Percentiles rank a stretch among this genome's conserved stretches.
These are phyloP conservation scores for Sylvicola fuscatus DNA, from an alignment of 2,888 invertebrate species.

Conservation along the genomic window DNA sequence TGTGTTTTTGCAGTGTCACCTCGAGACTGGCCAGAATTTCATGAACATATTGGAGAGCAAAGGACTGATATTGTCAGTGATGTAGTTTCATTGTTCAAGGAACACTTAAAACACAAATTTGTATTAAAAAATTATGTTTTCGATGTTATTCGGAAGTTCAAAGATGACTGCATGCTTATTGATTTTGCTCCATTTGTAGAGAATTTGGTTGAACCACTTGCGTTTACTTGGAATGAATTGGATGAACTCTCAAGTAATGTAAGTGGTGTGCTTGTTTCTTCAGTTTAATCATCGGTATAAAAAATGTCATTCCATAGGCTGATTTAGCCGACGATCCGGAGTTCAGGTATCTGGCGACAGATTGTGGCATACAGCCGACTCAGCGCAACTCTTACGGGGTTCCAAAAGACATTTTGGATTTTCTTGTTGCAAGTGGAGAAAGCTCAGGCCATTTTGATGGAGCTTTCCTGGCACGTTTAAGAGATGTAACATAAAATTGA, in stretches of 20 bases:
- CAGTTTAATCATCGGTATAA: not conserved
- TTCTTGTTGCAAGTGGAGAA: constrained; percentile 5
- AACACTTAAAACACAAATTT: constrained; percentile 9
- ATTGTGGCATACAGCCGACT: constrained; percentile 10
- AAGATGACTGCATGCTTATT: constrained; percentile 8
- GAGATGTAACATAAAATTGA: no score
- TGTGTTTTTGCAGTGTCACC: constrained; percentile 9
- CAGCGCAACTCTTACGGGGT: constrained; percentile 10
- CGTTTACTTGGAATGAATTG: constrained; percentile 9
- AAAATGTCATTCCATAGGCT: not conserved
- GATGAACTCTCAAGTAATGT: constrained; percentile 1
- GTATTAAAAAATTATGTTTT: constrained; percentile 9
- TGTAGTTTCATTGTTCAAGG: constrained; percentile 9
- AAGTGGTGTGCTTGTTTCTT: not conserved
- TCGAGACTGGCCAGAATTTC: constrained; percentile 10
- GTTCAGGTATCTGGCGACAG: constrained; percentile 9
- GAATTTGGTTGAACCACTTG: constrained; percentile 7
- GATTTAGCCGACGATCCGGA: constrained; percentile 8
- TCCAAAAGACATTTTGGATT: constrained; percentile 10
- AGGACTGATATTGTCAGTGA: constrained; percentile 9
- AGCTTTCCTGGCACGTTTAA: no score
- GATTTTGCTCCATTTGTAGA: constrained; percentile 10
- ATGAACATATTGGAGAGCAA: constrained; percentile 8
- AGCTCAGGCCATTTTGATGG: no score
- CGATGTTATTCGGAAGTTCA: constrained; percentile 9